Conservation (phyloP, 2,113 vertebrate genomes). For the Menidia beryllina region DNA sequence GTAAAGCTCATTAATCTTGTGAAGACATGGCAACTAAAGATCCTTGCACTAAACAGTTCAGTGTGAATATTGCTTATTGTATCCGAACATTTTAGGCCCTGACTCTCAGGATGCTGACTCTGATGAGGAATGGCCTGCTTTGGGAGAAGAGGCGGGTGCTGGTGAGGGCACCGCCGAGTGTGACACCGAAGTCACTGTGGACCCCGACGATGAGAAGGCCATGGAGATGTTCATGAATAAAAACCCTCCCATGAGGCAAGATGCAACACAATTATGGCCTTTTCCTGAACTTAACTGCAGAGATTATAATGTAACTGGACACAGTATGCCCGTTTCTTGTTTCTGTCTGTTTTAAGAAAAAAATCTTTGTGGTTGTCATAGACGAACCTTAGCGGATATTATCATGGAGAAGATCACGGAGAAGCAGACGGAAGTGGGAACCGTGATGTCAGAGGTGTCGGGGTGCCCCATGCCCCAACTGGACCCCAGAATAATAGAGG, state of each 20-base stretch:
- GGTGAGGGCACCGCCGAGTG: conserved; percentile 53
- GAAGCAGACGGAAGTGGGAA: conserved; percentile 96
- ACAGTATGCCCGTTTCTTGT: background rate
- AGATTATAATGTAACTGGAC: background rate
- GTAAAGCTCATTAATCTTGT: background rate
- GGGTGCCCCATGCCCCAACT: conserved; percentile 89
- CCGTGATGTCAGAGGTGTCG: conserved; percentile 89
- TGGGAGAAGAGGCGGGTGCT: conserved; percentile 80
- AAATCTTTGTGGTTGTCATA: conserved; percentile 62
- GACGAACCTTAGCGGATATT: conserved; percentile 93
- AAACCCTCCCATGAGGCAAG: conserved; percentile 91
- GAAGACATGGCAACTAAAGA: background rate
- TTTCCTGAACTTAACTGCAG: background rate
- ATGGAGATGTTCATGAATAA: conserved; percentile 98
- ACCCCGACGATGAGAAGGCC: conserved; percentile 91
- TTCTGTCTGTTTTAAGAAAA: background rate
- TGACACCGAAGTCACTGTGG: conserved; percentile 81
- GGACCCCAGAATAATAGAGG: conserved; percentile 90
- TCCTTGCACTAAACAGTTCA: background rate
- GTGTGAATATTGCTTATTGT: background rate
- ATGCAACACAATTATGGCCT: background rate
- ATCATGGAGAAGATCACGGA: conserved; percentile 99
- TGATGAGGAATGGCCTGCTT: conserved; percentile 91
- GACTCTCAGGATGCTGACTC: conserved; percentile 84
- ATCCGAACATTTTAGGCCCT: conserved; percentile 63